Conservation (phyloP, 2,113 vertebrate species). For the Fulica atra region DNA sequence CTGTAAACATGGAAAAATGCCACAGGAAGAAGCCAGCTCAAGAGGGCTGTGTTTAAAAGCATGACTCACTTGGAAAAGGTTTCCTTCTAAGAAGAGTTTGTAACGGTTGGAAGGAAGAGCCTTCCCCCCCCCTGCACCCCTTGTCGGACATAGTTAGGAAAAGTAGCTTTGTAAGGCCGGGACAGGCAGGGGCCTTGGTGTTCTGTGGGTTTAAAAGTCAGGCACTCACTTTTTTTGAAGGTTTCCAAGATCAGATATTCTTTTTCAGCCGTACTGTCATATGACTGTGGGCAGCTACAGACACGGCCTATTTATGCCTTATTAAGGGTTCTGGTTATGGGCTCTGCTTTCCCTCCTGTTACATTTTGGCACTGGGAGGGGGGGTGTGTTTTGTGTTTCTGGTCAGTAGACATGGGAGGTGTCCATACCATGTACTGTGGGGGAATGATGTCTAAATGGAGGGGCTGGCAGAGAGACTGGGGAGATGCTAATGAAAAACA, state of each 20-base stretch:
- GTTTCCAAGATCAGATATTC: background rate
- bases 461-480: background rate
- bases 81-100: slow-evolving; percentile 39
- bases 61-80: slow-evolving; percentile 25
- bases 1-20: slow-evolving; percentile 25
- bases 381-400: background rate
- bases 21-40: background rate
- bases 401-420: background rate
- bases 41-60: background rate
- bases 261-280: background rate
- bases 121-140: background rate
- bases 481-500: background rate
- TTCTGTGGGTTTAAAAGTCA: background rate
- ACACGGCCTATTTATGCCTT: background rate
- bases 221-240: background rate
- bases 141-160: background rate
- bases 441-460: background rate
- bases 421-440: background rate
- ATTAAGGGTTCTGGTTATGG: background rate
- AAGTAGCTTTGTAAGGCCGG: background rate
- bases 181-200: background rate
- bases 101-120: slow-evolving; percentile 11
- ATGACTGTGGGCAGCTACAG: slow-evolving; percentile 8
- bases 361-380: background rate
- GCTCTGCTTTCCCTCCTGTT: background rate